Evolutionary conservation across 2,797 vertebrate species (phyloP), one percentile per base, ranked within the genome.

Genomic region (Antrozous pallidus): DNA sequence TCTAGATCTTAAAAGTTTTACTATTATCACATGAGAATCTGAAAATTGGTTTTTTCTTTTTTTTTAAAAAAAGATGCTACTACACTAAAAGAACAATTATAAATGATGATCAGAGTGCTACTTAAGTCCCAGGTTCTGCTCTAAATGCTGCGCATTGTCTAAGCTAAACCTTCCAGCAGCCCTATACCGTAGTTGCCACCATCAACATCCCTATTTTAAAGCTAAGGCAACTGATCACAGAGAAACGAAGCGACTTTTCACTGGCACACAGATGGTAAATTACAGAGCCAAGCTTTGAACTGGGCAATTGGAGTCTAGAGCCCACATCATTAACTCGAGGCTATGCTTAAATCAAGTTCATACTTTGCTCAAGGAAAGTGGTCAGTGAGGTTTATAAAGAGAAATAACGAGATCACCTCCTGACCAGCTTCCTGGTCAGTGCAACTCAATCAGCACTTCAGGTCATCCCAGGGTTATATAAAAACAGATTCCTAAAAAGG

Each of bases 401-500:
- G n/a, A 89, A 56, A 70, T 8, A 73, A 33, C 38, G 31, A 65
- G 79, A 63, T 70, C 31, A 69, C 18, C 73, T 33, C 31, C 24
- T 63, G 79, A 54, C 86, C 45, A 36, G 45, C 70, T 78, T 94
- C 70, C 78, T 79, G 71, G 85, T 71, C 86, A 77, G n/a, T 5
- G 49, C 28, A 69, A 61, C 38, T 67, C 83, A 73, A 78, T 86
- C 24, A 73, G 20, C 18, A 33, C 42, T 56, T 70, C 45, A 8
- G 92, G 90, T 88, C 90, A 88, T 36, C 51, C 54, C 47, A 87
- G 79, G 85, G 22, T 96, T 85, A 73, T 5, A 31, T 12, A 73
- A 83, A 94, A 89, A 93, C 38, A 81, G 83, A 61, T 20, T 63
- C 79, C 83, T 81, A 73, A 89, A 86, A 54, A 80, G 94, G 54